These are phyloP conservation scores for Chaetogeoica ovagalla DNA, from an alignment of 2,888 invertebrate species.

Conservation along the genomic window DNA sequence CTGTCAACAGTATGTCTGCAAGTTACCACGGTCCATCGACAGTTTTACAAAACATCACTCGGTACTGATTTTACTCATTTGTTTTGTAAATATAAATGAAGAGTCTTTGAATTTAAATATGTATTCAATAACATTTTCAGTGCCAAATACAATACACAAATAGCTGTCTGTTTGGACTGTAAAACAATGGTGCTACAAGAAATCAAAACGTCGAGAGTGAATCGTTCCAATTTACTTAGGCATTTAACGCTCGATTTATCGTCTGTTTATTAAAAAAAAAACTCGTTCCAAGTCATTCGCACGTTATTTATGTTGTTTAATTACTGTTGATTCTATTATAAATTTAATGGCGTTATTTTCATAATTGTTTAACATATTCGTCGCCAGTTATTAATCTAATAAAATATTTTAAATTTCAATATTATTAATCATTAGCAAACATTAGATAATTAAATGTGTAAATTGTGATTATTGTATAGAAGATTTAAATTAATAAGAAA, in stretches of 20 bases:
- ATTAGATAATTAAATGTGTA: neutral
- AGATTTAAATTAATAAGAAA: neutral
- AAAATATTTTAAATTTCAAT: conserved; percentile 14
- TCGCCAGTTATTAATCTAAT: conserved; percentile 1
- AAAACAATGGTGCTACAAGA: conserved; percentile 92
- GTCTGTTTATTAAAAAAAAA: conserved; percentile 68
- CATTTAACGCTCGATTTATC: conserved; percentile 82
- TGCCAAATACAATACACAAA: conserved; percentile 61
- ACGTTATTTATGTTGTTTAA: neutral
- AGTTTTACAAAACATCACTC: conserved; percentile 27
- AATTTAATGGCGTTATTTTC: neutral
- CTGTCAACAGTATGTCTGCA: conserved; percentile 50
- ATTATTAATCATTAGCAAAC: neutral
- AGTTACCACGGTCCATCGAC: conserved; percentile 54
- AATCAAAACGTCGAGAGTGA: conserved; percentile 83
- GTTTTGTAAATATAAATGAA: neutral
- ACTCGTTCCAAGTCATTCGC: conserved; percentile 5
- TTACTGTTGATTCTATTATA: no score
- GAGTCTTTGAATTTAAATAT: neutral
- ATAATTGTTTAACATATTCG: conserved; percentile 21
- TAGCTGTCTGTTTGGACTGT: conserved; percentile 93
- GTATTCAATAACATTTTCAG: conserved; percentile 6
- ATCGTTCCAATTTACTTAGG: conserved; percentile 78
- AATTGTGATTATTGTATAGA: neutral
- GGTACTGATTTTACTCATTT: conserved; percentile 12